Evolutionary conservation across 2,888 invertebrate species (phyloP).

Genomic region (Agonopterix subpropinquella): DNA sequence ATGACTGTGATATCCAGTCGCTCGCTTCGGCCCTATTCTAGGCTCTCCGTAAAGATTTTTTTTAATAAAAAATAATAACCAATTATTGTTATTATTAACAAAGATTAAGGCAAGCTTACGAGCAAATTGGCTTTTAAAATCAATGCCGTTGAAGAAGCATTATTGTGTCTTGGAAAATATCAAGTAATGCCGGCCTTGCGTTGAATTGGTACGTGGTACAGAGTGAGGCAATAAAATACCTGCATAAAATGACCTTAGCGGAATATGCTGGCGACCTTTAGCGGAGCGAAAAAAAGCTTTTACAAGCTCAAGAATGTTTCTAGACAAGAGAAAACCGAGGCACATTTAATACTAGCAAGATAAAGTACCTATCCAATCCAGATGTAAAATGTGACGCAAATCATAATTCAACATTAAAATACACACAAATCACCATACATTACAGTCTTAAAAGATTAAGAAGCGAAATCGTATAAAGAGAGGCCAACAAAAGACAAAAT

Average conservation of each 20-base stretch:
- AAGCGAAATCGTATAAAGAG: background rate
- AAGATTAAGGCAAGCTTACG: no score
- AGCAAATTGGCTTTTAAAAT: background rate
- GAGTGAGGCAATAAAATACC: conserved; percentile 63
- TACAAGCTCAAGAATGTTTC: conserved; percentile 36
- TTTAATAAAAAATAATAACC: no score
- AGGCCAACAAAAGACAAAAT: conserved; percentile 1
- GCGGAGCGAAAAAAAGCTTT: conserved; percentile 44
- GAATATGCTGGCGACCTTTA: conserved; percentile 60
- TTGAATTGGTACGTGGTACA: conserved; percentile 55
- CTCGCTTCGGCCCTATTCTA: no score
- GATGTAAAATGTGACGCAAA: no score
- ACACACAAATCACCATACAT: no score
- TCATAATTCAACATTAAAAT: no score
- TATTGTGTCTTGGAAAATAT: conserved; percentile 40
- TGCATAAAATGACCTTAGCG: conserved; percentile 63
- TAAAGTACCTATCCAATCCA: no score
- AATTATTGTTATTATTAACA: no score
- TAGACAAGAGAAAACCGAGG: conserved; percentile 20
- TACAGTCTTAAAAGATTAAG: no score
- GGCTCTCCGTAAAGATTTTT: no score
- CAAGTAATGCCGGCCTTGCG: conserved; percentile 62
- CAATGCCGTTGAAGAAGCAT: conserved; percentile 24
- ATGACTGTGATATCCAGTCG: no score
- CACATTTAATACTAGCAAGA: no score